Evolutionary conservation across 2,113 vertebrate genomes (phyloP).

Genomic region (Myrmecophaga tridactyla): DNA sequence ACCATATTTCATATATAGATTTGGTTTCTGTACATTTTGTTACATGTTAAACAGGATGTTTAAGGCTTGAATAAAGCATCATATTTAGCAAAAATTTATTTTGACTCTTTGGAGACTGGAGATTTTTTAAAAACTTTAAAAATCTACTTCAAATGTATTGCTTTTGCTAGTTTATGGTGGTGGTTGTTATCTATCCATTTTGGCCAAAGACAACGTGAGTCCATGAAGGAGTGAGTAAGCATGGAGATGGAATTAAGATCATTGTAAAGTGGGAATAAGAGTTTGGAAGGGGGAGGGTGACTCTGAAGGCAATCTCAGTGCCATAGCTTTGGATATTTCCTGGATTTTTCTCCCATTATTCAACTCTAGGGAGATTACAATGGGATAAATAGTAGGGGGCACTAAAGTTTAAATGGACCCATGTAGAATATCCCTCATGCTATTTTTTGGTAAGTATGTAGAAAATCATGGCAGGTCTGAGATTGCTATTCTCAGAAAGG

Average conservation of each 20-base stretch:
- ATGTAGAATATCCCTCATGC: background rate
- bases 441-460: background rate
- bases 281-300: background rate
- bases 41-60: background rate
- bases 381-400: background rate
- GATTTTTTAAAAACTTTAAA: constrained; percentile 7
- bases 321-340: background rate
- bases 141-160: background rate
- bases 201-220: background rate
- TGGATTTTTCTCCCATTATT: background rate
- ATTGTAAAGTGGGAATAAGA: background rate
- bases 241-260: background rate
- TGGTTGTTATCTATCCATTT: background rate
- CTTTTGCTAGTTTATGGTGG: no score
- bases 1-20: background rate
- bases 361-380: background rate
- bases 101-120: background rate
- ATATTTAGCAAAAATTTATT: constrained; percentile 22
- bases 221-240: background rate
- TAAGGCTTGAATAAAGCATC: constrained; percentile 19
- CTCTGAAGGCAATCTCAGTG: background rate
- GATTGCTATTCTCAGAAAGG: background rate
- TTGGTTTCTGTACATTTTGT: constrained; percentile 36
- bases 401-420: background rate
- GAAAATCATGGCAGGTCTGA: background rate